Evolutionary conservation across 1,140 invertebrate species (phyloP).

Genomic region (Tyrophagus putrescentiae): DNA sequence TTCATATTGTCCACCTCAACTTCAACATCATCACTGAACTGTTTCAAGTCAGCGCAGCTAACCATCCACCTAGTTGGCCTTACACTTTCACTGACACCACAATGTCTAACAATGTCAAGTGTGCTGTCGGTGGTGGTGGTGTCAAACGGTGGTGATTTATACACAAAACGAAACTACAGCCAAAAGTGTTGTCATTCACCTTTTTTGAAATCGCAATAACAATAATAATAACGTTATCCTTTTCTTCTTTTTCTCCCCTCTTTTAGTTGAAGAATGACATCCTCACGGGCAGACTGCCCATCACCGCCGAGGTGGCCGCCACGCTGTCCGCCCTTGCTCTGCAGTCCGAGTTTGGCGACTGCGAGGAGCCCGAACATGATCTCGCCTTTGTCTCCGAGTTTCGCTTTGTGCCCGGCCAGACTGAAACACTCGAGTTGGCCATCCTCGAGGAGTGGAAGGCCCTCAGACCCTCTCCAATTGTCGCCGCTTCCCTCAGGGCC

Average conservation of each 20-base stretch:
- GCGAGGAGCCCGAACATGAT: slow-evolving; percentile 71
- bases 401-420: slow-evolving; percentile 81
- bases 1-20: too few species aligned
- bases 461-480: slow-evolving; percentile 38
- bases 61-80: too few species aligned
- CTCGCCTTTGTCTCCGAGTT: slow-evolving; percentile 92
- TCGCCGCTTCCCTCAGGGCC: slow-evolving; percentile 5
- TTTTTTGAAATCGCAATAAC: too few species aligned
- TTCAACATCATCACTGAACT: too few species aligned
- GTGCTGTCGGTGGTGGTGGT: too few species aligned
- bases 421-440: slow-evolving; percentile 67
- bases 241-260: slow-evolving; percentile 47
- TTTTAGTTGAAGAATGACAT: slow-evolving; percentile 90
- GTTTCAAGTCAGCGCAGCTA: too few species aligned
- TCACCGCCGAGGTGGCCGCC: slow-evolving; percentile 69
- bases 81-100: too few species aligned
- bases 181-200: too few species aligned
- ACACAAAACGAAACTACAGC: too few species aligned
- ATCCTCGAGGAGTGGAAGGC: slow-evolving; percentile 78
- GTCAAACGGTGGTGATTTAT: too few species aligned
- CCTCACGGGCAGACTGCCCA: slow-evolving; percentile 68
- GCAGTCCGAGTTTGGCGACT: slow-evolving; percentile 96
- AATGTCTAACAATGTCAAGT: too few species aligned
- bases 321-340: slow-evolving; percentile 83
- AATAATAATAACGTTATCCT: background rate